These are phyloP conservation scores for Heliconius nattereri DNA, from an alignment of 1,140 invertebrate genomes.

Conservation along the genomic window DNA sequence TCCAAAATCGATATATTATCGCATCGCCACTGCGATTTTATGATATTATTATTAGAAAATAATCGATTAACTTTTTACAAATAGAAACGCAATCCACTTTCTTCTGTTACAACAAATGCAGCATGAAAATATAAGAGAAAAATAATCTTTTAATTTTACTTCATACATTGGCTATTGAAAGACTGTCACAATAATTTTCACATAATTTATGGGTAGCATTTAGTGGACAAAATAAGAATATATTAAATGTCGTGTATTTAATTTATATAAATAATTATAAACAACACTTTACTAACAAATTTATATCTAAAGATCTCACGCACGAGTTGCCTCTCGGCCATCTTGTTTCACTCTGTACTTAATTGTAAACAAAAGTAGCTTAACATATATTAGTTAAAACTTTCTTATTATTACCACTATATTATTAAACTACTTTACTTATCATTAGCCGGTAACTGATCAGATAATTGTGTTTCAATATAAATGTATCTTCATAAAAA, in stretches of 20 bases:
- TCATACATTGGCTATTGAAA: too few species aligned
- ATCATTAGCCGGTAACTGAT: conserved; percentile 50
- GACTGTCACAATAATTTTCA: too few species aligned
- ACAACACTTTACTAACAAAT: neutral
- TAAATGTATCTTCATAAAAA: neutral
- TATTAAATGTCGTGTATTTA: too few species aligned
- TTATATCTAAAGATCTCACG: conserved; percentile 8
- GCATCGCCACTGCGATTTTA: neutral
- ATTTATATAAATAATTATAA: neutral
- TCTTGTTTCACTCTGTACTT: neutral
- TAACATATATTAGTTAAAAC: neutral
- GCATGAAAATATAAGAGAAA: conserved; percentile 6
- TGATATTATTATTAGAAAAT: conserved; percentile 8
- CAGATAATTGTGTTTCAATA: conserved; percentile 45
- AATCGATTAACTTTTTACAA: conserved; percentile 13
- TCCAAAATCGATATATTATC: neutral
- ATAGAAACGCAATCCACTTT: conserved; percentile 12
- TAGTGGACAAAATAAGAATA: too few species aligned
- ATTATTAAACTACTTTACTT: conserved; percentile 12
- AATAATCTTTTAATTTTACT: neutral
- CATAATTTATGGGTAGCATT: too few species aligned
- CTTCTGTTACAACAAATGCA: conserved; percentile 14
- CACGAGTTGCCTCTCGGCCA: neutral
- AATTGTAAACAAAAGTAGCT: neutral
- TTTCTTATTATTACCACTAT: too few species aligned